Conservation (phyloP, 2,888 invertebrate species). For the Synergus umbraculus region DNA sequence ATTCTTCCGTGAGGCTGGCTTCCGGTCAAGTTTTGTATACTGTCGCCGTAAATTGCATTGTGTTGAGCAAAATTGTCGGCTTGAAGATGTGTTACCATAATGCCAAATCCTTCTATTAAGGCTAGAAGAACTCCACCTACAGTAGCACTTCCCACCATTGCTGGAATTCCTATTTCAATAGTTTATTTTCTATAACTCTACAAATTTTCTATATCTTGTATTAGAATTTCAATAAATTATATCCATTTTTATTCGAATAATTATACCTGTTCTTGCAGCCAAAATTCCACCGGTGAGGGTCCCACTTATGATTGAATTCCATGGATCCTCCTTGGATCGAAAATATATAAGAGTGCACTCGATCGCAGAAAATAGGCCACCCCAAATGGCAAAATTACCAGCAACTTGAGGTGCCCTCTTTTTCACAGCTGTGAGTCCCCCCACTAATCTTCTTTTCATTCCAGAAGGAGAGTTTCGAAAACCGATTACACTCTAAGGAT, state of each 20-base stretch:
- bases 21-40: slow-evolving; percentile 31
- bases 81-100: slow-evolving; percentile 92
- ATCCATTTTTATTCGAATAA: not conserved
- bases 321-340: slow-evolving; percentile 96
- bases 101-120: slow-evolving; percentile 97
- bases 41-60: slow-evolving; percentile 11
- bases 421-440: slow-evolving; percentile 88
- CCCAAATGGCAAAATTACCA: slow-evolving; percentile 98
- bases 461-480: slow-evolving; percentile 96
- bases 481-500: slow-evolving; percentile 89
- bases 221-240: not conserved
- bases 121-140: slow-evolving; percentile 96
- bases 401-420: slow-evolving; percentile 92
- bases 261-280: slow-evolving; percentile 91
- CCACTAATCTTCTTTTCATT: slow-evolving; percentile 85
- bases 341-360: slow-evolving; percentile 95
- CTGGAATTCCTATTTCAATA: slow-evolving; percentile 76
- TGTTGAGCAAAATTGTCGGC: slow-evolving; percentile 80
- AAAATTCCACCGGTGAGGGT: slow-evolving; percentile 96
- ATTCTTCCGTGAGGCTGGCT: slow-evolving; percentile 1
- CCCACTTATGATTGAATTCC: slow-evolving; percentile 95
- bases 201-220: not conserved
- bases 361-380: slow-evolving; percentile 96
- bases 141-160: slow-evolving; percentile 95
- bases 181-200: not conserved